Evolutionary conservation across 1,140 invertebrate species (phyloP).

Genomic region (Teleogryllus occipitalis): DNA sequence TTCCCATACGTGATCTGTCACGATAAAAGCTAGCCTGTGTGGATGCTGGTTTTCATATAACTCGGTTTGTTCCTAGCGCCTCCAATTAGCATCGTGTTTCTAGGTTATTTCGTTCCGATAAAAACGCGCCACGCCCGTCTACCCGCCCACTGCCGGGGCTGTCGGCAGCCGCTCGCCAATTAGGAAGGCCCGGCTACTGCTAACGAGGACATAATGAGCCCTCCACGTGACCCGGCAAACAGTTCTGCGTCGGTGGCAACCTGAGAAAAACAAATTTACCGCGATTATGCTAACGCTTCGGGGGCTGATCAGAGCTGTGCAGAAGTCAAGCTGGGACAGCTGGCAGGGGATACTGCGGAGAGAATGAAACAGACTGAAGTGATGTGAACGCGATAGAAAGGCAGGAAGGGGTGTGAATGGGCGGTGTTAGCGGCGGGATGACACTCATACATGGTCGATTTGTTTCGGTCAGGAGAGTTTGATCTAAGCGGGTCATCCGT

Average conservation of each 20-base stretch:
- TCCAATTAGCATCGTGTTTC: constrained; percentile 1
- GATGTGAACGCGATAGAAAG: too few relatives aligned
- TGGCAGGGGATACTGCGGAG: too few relatives aligned
- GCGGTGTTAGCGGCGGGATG: too few relatives aligned
- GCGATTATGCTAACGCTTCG: background rate
- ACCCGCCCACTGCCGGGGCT: background rate
- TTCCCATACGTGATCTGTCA: constrained; percentile 3
- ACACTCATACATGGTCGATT: too few relatives aligned
- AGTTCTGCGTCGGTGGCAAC: background rate
- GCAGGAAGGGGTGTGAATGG: too few relatives aligned
- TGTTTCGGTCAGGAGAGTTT: too few relatives aligned
- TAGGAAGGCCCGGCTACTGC: background rate
- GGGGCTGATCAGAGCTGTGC: too few relatives aligned
- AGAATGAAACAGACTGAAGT: too few relatives aligned
- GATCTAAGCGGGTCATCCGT: too few relatives aligned
- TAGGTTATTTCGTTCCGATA: background rate
- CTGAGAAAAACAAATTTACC: constrained; percentile 1
- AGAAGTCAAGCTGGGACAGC: too few relatives aligned
- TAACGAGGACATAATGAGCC: background rate
- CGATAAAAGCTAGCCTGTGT: background rate
- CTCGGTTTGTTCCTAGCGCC: background rate
- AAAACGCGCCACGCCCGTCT: background rate
- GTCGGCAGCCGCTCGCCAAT: background rate
- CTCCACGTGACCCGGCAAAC: background rate
- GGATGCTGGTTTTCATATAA: background rate